Conservation (phyloP, 2,113 vertebrate species). For the Stomatorhinus ivindoensis region DNA sequence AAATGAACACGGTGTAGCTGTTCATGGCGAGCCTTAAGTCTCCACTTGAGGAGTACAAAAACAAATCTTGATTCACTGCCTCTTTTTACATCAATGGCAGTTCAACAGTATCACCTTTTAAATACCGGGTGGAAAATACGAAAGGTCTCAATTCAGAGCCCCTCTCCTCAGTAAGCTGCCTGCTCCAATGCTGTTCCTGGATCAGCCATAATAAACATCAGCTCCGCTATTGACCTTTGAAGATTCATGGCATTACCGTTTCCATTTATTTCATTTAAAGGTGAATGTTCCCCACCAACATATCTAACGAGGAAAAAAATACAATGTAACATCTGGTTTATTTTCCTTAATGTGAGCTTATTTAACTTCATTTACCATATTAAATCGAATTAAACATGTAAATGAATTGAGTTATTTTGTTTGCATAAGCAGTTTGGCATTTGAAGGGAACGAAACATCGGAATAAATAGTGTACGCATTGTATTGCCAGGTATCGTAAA, state of each 20-base stretch:
- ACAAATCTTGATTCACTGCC: conserved; percentile 55
- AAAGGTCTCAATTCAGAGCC: conserved; percentile 20
- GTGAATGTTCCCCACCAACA: conserved; percentile 18
- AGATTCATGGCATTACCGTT: conserved; percentile 30
- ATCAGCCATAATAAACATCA: conserved; percentile 40
- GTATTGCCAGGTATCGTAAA: neutral
- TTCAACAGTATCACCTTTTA: conserved; percentile 48
- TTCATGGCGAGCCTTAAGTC: conserved; percentile 29
- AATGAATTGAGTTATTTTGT: conserved; percentile 33
- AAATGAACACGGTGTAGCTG: conserved; percentile 44
- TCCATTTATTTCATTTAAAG: conserved; percentile 28
- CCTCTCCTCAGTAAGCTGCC: conserved; percentile 21
- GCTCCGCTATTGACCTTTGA: conserved; percentile 48
- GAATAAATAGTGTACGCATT: neutral
- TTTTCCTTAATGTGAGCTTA: conserved; percentile 16
- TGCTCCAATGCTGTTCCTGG: conserved; percentile 25
- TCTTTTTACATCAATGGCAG: conserved; percentile 57
- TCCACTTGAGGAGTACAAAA: conserved; percentile 21
- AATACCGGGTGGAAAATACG: conserved; percentile 30
- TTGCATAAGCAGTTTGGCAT: conserved; percentile 34
- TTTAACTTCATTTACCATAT: conserved; percentile 31
- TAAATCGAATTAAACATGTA: conserved; percentile 40
- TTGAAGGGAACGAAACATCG: conserved; percentile 16
- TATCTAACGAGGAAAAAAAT: conserved; percentile 10
- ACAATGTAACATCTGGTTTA: conserved; percentile 8